Percentiles rank a stretch among this genome's conserved stretches.
Conservation (phyloP, 2,113 vertebrate species). For the Cinclus mexicanus region DNA sequence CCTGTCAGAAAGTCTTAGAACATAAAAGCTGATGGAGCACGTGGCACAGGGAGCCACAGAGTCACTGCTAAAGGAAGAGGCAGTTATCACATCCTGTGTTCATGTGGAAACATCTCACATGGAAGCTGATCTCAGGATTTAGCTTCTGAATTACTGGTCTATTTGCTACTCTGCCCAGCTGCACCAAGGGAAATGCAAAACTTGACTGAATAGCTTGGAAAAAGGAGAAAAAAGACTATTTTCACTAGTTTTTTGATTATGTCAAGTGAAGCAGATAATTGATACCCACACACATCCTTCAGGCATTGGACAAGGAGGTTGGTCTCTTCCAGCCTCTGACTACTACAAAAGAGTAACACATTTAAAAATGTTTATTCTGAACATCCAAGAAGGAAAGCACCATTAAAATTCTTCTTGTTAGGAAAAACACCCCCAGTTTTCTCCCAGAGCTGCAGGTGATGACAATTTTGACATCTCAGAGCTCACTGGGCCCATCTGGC, state of each 20-base stretch:
- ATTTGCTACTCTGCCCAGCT: not conserved
- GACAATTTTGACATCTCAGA: not conserved
- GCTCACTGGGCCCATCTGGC: not conserved
- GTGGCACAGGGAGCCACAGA: not conserved
- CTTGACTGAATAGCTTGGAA: not conserved
- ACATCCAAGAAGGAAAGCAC: not conserved
- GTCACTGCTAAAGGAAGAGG: not conserved
- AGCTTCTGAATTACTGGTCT: not conserved
- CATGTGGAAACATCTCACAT: fast-evolving
- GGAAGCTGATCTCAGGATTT: not conserved
- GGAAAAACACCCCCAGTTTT: not conserved
- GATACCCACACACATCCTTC: not conserved
- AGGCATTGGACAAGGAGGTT: not conserved
- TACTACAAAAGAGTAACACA: not conserved
- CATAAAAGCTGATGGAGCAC: fast-evolving
- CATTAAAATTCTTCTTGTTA: not conserved
- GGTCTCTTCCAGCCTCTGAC: not conserved
- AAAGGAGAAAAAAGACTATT: not conserved
- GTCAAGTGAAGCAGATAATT: not conserved
- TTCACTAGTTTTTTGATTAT: not conserved
- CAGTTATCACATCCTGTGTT: not conserved
- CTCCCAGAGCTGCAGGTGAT: not conserved
- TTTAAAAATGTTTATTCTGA: not conserved
- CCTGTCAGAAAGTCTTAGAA: not conserved
- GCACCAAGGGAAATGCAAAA: not conserved